Conservation (phyloP, 1,140 invertebrate species). For the Ephestia elutella region DNA sequence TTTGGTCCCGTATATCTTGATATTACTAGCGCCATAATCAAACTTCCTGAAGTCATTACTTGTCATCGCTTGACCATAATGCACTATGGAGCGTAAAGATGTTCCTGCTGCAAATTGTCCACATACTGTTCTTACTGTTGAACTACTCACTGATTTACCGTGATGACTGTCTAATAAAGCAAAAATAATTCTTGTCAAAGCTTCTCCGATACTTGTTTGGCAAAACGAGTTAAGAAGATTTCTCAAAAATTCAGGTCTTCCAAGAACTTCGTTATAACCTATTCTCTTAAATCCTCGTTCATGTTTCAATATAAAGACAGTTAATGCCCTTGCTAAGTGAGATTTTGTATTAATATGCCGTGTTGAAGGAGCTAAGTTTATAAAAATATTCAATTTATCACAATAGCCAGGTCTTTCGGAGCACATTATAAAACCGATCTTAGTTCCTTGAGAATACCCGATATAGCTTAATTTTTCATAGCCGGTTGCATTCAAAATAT, state of each 20-base stretch:
- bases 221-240: slow-evolving; percentile 35
- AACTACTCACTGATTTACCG: slow-evolving; percentile 32
- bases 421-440: slow-evolving; percentile 76
- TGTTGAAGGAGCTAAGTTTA: slow-evolving; percentile 78
- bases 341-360: slow-evolving; percentile 46
- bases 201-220: slow-evolving; percentile 38
- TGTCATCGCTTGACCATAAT: slow-evolving; percentile 46
- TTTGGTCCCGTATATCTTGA: slow-evolving; percentile 22
- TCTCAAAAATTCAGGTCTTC: slow-evolving; percentile 38
- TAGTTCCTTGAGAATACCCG: slow-evolving; percentile 80
- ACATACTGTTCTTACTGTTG: slow-evolving; percentile 32
- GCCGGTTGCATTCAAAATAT: slow-evolving; percentile 69
- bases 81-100: slow-evolving; percentile 45
- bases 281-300: slow-evolving; percentile 22
- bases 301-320: slow-evolving; percentile 16
- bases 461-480: slow-evolving; percentile 76
- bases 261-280: slow-evolving; percentile 25
- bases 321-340: slow-evolving; percentile 31
- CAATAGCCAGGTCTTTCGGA: slow-evolving; percentile 78
- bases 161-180: slow-evolving; percentile 28
- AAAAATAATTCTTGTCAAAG: slow-evolving; percentile 41
- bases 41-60: slow-evolving; percentile 64
- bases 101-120: slow-evolving; percentile 43
- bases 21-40: slow-evolving; percentile 74
- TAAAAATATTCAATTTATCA: slow-evolving; percentile 73